phyloP scores from a whole-genome alignment of 2,113 vertebrate genomes.

The Neopipo cinnamomea region DNA sequence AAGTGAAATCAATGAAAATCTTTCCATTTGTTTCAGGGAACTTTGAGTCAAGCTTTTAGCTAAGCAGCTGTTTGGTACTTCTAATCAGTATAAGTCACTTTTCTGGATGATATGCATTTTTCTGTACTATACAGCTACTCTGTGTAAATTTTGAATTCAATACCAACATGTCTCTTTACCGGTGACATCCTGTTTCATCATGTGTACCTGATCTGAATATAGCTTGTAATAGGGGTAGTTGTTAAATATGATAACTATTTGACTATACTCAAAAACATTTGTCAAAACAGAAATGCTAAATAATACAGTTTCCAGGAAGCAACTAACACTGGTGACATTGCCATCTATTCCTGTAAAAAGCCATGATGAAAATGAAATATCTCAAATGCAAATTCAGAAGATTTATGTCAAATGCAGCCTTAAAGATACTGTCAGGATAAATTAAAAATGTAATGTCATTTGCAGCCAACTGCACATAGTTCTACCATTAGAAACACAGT shows the following conservation, averaged over 20 bases:
- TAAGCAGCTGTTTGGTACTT: background rate
- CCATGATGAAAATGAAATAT: constrained; percentile 15
- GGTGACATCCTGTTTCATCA: background rate
- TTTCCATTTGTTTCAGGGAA: constrained; percentile 29
- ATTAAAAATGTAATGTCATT: background rate
- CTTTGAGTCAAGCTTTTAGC: constrained; percentile 21
- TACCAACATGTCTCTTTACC: background rate
- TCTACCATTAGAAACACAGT: background rate
- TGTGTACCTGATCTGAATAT: background rate
- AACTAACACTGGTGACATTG: background rate
- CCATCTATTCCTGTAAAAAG: constrained; percentile 39
- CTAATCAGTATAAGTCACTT: background rate
- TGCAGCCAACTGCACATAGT: background rate
- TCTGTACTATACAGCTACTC: background rate
- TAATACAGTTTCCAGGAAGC: constrained; percentile 10
- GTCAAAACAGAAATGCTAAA: background rate
- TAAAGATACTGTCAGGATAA: background rate
- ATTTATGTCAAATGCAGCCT: background rate
- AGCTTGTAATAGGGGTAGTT: background rate
- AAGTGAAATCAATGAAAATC: constrained; percentile 36
- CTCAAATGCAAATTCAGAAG: background rate
- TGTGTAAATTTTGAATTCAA: background rate
- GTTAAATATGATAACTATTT: background rate
- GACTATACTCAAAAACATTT: background rate
- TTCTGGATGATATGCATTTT: background rate